Evolutionary conservation across 2,888 invertebrate genomes (phyloP).

Genomic region (Trisateles emortualis): DNA sequence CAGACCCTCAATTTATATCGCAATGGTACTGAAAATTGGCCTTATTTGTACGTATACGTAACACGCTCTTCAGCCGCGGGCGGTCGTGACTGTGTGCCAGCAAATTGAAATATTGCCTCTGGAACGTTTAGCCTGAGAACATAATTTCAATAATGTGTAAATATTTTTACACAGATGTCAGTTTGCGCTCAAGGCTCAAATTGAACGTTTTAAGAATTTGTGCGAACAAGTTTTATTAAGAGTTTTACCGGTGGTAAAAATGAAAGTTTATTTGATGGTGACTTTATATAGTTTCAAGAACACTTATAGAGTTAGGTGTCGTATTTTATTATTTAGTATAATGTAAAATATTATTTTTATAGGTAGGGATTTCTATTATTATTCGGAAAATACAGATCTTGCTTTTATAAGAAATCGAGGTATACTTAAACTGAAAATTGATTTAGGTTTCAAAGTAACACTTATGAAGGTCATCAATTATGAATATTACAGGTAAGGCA

Average conservation of each 20-base stretch:
- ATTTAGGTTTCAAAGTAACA: too few species aligned
- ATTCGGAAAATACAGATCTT: too few species aligned
- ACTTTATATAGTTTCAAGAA: not conserved
- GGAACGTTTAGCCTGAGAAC: constrained; percentile 41
- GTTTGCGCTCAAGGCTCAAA: constrained; percentile 2
- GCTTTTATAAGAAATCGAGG: too few species aligned
- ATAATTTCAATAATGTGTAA: constrained; percentile 21
- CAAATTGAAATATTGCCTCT: constrained; percentile 65
- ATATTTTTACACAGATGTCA: constrained; percentile 12
- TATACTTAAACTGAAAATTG: too few species aligned
- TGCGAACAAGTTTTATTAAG: not conserved
- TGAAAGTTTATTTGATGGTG: not conserved
- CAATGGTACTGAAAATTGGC: constrained; percentile 73
- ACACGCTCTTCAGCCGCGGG: constrained; percentile 53
- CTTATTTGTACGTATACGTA: constrained; percentile 67
- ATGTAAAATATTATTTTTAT: too few species aligned
- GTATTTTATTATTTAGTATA: too few species aligned
- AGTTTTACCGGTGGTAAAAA: not conserved
- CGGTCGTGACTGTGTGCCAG: constrained; percentile 60
- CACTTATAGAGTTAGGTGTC: too few species aligned
- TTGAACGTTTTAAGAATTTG: constrained; percentile 6
- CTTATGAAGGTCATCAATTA: too few species aligned
- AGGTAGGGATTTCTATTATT: too few species aligned
- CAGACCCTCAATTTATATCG: constrained; percentile 76
- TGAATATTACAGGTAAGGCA: too few species aligned